Evolutionary conservation across 2,797 vertebrate species (phyloP).

Genomic region (Diplodus sargus): DNA sequence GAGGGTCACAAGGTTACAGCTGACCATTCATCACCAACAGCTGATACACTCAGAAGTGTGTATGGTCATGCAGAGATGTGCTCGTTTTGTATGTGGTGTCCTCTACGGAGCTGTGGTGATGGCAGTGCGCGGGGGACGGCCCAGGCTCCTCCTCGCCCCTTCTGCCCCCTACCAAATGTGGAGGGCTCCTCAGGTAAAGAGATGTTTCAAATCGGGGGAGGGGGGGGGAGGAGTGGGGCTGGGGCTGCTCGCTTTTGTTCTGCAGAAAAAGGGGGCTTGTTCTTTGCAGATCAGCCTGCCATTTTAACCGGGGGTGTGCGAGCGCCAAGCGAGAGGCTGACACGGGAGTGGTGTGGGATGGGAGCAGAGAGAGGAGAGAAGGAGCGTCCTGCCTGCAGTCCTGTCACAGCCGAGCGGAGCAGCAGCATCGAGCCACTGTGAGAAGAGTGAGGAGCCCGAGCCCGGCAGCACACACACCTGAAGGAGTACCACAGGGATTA

Average conservation of each 20-base stretch:
- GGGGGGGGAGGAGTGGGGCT: conserved; percentile 39
- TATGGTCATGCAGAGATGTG: not conserved
- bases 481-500: conserved; percentile 62
- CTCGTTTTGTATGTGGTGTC: not conserved
- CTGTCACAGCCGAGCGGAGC: conserved; percentile 74
- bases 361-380: conserved; percentile 79
- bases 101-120: conserved; percentile 1
- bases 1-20: conserved; percentile 1
- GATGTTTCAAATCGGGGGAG: conserved; percentile 73
- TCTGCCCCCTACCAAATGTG: conserved; percentile 40
- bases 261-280: conserved; percentile 86
- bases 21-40: not conserved
- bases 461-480: conserved; percentile 41
- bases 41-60: not conserved
- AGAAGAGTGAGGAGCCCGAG: conserved; percentile 31
- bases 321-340: conserved; percentile 69
- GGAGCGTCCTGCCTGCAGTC: conserved; percentile 67
- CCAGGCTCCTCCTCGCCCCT: conserved; percentile 56
- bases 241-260: conserved; percentile 85
- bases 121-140: conserved; percentile 17
- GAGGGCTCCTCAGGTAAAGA: conserved; percentile 82
- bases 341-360: conserved; percentile 84
- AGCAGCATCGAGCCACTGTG: conserved; percentile 71
- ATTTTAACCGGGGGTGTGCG: conserved; percentile 83
- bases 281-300: conserved; percentile 82